Base-by-base conservation (phyloP, 1,140 invertebrate species). In the Hyles vespertilio region DNA sequence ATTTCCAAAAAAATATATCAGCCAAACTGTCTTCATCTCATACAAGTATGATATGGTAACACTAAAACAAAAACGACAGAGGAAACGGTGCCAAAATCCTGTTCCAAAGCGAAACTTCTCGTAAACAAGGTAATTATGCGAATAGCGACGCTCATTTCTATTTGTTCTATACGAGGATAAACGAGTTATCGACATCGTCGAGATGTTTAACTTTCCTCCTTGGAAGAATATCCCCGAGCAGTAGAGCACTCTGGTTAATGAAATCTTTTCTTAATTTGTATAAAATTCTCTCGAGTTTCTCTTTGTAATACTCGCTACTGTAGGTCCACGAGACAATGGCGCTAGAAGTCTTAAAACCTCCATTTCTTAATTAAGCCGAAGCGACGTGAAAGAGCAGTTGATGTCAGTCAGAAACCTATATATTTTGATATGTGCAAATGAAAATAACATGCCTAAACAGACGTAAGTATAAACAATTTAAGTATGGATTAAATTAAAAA, bases 111-210 rank as follows among this genome's bases (percentile, higher is more conserved):
- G 50, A 59, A 58, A 51, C 12, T 36, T 43, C 32, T 63, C 32
- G 47, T 51, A 58, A 63, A 63, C 61, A 58, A 54, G 52, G 51
- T 47, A 43, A 63, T 63, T 51, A 56, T 48, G 36, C 33, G 10
- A 61, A 61, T 61, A 43, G n/a, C 5, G 40, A 22, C 8, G 51
- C 49, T 47, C 47, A 46, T 32, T 61, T 45, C 3, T 44, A 47
- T 9, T 12, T 32, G 46, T 45, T 32, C 45, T 54, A 32, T 12
- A 43, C 5, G 10, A 45, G 43, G 12, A 52, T 52, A 48, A 48
- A 11, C 36, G 1, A 40, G 36, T 40, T 40, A 40, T 40, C 36
- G 8, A 40, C 36, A 40, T 5, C 8, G 36, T 40, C 36, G 4
- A 40, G 36, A 40, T 40, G 5, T 40, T 40, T 40, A 40, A 40